These are phyloP conservation scores for Pyrgus malvae DNA, from an alignment of 2,888 invertebrate genomes.

Conservation along the genomic window DNA sequence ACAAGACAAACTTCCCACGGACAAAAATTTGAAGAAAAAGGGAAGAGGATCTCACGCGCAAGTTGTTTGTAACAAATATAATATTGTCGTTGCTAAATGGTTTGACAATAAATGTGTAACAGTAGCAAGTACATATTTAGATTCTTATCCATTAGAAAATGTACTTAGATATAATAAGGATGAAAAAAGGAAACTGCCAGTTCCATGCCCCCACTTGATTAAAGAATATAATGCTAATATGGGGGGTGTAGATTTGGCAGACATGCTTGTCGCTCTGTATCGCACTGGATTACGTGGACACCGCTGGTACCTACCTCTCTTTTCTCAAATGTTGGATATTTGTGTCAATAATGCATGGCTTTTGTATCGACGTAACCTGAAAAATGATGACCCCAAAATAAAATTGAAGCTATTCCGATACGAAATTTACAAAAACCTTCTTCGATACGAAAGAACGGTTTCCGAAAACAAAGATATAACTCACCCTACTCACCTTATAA, in stretches of 20 bases:
- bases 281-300: no score
- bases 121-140: background rate
- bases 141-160: background rate
- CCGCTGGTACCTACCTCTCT: no score
- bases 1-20: constrained; percentile 23
- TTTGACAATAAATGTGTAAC: constrained; percentile 29
- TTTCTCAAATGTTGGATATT: no score
- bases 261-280: background rate
- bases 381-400: no score
- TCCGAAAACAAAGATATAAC: no score
- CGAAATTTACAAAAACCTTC: no score
- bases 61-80: constrained; percentile 30
- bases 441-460: no score
- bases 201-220: background rate
- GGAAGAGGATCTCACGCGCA: constrained; percentile 24
- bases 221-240: no score
- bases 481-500: no score
- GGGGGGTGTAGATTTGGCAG: background rate
- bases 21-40: constrained; percentile 29
- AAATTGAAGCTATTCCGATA: no score
- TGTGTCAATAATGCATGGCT: no score
- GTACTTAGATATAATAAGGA: background rate
- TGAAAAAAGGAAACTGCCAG: background rate
- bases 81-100: constrained; percentile 32
- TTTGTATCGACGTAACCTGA: no score